A percentile compares a stretch with the other conserved stretches of the same genome.
phyloP scores from a whole-genome alignment of 2,888 invertebrate genomes.

The Thalpophila matura region DNA sequence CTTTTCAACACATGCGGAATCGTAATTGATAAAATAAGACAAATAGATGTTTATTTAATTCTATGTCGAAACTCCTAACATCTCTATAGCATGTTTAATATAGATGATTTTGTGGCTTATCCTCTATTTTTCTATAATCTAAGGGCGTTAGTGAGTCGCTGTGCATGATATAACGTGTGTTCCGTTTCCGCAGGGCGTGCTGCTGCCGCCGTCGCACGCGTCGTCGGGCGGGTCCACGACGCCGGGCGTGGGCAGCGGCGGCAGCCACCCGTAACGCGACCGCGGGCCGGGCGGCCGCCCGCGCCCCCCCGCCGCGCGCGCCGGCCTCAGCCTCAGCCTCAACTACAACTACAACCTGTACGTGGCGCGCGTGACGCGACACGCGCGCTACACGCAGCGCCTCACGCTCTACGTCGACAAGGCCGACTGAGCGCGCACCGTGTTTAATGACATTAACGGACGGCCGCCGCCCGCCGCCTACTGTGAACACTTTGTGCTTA shows the following conservation, averaged over 20 bases:
- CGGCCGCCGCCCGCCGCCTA: constrained; percentile 15
- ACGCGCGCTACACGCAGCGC: constrained; percentile 21
- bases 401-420: too few species aligned
- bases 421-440: too few species aligned
- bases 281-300: constrained; percentile 43
- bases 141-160: too few species aligned
- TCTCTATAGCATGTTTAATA: too few species aligned
- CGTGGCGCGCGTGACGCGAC: constrained; percentile 32
- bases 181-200: constrained; percentile 76
- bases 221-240: constrained; percentile 74
- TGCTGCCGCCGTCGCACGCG: constrained; percentile 76
- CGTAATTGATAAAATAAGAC: too few species aligned
- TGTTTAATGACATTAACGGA: constrained; percentile 6
- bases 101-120: too few species aligned
- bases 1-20: too few species aligned
- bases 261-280: constrained; percentile 74
- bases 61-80: too few species aligned
- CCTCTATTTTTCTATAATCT: too few species aligned
- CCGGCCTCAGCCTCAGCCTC: constrained; percentile 34
- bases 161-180: too few species aligned
- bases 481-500: constrained; percentile 34
- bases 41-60: too few species aligned
- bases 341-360: constrained; percentile 38
- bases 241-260: constrained; percentile 71
- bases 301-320: constrained; percentile 41